Evolutionary conservation across 1,140 invertebrate species (phyloP), one percentile per base, ranked within the genome.

Genomic region (Luehdorfia chinensis): DNA sequence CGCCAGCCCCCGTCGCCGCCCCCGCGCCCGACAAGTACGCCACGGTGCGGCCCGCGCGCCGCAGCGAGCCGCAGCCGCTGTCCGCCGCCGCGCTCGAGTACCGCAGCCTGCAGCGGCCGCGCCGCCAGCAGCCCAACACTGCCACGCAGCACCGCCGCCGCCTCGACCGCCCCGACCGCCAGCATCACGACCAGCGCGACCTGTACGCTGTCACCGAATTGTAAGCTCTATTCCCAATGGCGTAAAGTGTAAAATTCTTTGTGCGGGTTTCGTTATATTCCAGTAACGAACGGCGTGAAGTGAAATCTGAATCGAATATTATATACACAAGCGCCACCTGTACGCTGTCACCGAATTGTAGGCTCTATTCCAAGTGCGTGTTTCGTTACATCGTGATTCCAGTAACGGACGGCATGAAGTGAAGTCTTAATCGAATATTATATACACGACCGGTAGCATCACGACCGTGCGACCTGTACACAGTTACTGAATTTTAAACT

Each of bases 171-270:
- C 30, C 27, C 18, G 45, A 64, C 55, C 66, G 54, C 9, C 55
- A 66, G 3, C 65, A 67, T 19, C 62, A 66, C 44, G 71, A 74
- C 43, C 63, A 67, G 31, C 58, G 70, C n/a, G 79, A 84, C 39
- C 48, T 84, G 11, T 84, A 87, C 62, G 84, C 80, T 11, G 81
- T 85, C 31, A 87, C 77, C 8, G 84, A 84, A 46, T 76, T 86
- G 46, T 87, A 78, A 66, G 43, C 41, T 23, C 14, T 28, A 16
- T 4, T 8, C 18, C 30, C 50, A n/a, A 16, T n/a, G n/a, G 33
- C 41, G 37, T 43, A 59, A n/a, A n/a, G n/a, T n/a, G n/a, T n/a
- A n/a, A n/a, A n/a, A n/a, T n/a, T n/a, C n/a, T n/a, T n/a, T n/a
- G n/a, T n/a, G n/a, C n/a, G n/a, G n/a, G n/a, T n/a, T n/a, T n/a